Conservation (phyloP, 2,888 invertebrate genomes). For the Caenorhabditis sp. region DNA sequence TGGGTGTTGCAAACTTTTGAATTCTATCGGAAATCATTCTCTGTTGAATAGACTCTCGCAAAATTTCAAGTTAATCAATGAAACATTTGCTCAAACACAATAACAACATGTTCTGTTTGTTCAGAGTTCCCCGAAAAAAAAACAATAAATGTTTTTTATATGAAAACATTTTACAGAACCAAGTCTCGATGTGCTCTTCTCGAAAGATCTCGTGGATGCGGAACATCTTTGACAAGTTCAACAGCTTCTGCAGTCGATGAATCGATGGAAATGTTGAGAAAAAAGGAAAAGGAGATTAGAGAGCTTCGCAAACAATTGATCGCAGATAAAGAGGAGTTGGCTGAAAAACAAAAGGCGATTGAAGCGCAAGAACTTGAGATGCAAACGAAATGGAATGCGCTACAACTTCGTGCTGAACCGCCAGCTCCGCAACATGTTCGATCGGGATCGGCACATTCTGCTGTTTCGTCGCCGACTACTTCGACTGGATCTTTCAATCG, state of each 20-base stretch:
- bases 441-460: conserved; percentile 18
- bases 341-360: conserved; percentile 23
- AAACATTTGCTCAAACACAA: too few species aligned
- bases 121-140: too few species aligned
- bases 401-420: conserved; percentile 21
- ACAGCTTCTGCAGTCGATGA: conserved; percentile 40
- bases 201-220: conserved; percentile 30
- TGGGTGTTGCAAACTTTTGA: too few species aligned
- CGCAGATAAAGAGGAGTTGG: conserved; percentile 17
- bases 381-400: conserved; percentile 34
- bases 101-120: too few species aligned
- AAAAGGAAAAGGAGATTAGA: conserved; percentile 49
- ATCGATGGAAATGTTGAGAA: conserved; percentile 52
- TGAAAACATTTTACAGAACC: conserved; percentile 28
- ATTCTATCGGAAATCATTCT: not conserved
- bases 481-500: not conserved
- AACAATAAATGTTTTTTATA: too few species aligned
- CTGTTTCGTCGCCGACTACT: conserved; percentile 21
- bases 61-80: too few species aligned
- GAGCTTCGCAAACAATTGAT: conserved; percentile 24
- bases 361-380: conserved; percentile 32
- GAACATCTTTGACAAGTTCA: conserved; percentile 18
- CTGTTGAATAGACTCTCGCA: not conserved
- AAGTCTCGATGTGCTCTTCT: conserved; percentile 47
- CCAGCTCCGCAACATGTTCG: conserved; percentile 18